A percentile compares a stretch with the other conserved stretches of the same genome.
These are phyloP conservation scores for Microtus agrestis DNA, from an alignment of 2,797 vertebrate genomes.

Conservation along the genomic window DNA sequence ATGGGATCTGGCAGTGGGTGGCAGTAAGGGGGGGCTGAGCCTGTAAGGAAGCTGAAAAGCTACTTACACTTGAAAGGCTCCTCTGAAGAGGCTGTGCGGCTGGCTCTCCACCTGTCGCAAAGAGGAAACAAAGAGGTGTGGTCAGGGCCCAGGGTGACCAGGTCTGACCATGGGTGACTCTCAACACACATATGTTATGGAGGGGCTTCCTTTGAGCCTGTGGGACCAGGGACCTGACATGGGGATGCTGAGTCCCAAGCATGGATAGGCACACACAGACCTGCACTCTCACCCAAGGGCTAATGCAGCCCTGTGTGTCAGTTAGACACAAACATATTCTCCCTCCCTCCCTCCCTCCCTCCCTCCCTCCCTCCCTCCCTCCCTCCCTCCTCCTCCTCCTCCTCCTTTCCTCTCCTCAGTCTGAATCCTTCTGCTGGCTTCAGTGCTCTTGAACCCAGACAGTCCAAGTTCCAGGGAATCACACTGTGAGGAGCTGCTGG, in stretches of 20 bases:
- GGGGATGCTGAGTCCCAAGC: background rate
- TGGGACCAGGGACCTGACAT: background rate
- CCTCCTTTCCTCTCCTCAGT: background rate
- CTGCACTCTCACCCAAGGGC: background rate
- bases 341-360: background rate
- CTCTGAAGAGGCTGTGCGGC: constrained; percentile 83
- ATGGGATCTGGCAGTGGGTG: fast-evolving
- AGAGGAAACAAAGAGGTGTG: constrained; percentile 53
- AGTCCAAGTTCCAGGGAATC: background rate
- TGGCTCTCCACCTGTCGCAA: constrained; percentile 83
- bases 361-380: background rate
- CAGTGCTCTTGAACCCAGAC: background rate
- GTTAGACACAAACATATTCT: no score
- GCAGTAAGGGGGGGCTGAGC: fast-evolving
- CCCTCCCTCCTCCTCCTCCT: background rate
- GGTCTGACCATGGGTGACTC: background rate
- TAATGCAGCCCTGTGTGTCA: background rate
- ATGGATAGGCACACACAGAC: background rate
- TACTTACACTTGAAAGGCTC: constrained; percentile 88
- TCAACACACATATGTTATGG: background rate
- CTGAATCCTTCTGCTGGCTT: background rate
- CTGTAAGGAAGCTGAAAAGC: background rate
- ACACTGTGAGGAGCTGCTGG: background rate
- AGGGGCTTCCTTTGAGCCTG: background rate
- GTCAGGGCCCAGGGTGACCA: background rate